Conservation (phyloP, 1,140 invertebrate genomes). For the Neodiprion pinetum region DNA sequence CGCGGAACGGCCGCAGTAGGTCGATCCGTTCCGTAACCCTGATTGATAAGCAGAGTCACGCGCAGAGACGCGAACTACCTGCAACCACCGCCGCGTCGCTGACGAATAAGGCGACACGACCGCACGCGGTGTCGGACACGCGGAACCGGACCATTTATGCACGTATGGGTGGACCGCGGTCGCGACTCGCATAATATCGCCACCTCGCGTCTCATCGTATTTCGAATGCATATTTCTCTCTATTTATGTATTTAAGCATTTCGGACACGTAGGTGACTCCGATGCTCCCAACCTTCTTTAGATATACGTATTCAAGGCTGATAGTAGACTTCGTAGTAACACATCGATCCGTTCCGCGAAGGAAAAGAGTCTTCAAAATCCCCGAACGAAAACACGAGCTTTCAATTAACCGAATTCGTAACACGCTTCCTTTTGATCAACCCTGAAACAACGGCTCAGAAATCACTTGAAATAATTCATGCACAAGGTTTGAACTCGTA, state of each 20-base stretch:
- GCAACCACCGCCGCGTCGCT: constrained; percentile 15
- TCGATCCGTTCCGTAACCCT: constrained; percentile 27
- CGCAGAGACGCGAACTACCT: constrained; percentile 16
- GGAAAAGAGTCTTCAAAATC: no score
- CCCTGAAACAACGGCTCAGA: no score
- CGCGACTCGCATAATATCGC: background rate
- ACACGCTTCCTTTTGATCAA: no score
- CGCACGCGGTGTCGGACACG: constrained; percentile 25
- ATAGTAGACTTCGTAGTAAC: no score
- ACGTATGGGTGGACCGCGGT: constrained; percentile 29
- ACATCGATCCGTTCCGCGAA: no score
- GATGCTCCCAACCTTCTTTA: no score
- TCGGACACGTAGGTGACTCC: background rate
- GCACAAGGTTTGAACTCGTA: no score
- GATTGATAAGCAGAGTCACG: constrained; percentile 52
- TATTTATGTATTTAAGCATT: background rate
- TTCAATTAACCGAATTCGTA: no score
- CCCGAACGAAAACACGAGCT: no score
- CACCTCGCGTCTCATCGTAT: background rate
- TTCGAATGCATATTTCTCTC: background rate
- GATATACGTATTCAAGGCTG: no score
- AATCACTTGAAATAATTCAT: no score
- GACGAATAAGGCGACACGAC: constrained; percentile 35
- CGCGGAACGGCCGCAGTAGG: constrained; percentile 30
- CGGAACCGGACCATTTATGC: constrained; percentile 30